Base-by-base conservation (phyloP, 2,888 invertebrate genomes). In the Drosophila barbarae region DNA sequence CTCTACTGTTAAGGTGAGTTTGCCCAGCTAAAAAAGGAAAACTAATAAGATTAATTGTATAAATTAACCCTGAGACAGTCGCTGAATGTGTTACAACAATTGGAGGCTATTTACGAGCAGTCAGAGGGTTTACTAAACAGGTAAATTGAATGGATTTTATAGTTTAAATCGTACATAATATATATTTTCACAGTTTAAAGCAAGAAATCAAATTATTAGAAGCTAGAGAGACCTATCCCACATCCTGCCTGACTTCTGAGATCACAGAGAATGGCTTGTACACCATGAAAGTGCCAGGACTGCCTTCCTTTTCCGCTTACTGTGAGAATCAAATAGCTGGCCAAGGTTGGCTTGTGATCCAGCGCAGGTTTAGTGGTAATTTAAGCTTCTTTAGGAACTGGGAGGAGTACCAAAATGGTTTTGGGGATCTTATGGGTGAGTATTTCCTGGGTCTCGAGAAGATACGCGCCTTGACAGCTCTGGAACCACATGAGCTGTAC, bases 401-500 rank as follows among this genome's bases (percentile, higher is more conserved):
- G 93, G 80, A 90, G 0, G 92, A 93, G 55, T 94, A 94, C 82
- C 92, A 92, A 73, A 84, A 90, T 32, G 94, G 94, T 1, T 94
- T 94, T 71, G 94, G 94, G 0, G 92, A 93, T 78, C 87, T 93
- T 1, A 91, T 91, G 0, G 92, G 92, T 0, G 94, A 94, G 85
- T 94, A 93, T 83, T 94, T 94, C 92, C 89, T 94, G n/a, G 94
- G 94, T 1, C 83, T 93, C 66, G 93, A 94, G 59, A 92, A 93
- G 72, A 88, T 94, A 5, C 91, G 93, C 79, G 91, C 90, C 0
- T 60, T 87, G n/a, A 88, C 87, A 4, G 76, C 79, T 0, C 18
- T 69, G 38, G 83, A 89, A 69, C 88, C 92, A 2, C 90, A 91
- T 51, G 91, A 93, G 79, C 80, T 94, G 54, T 88, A 93, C 44